A percentile compares a stretch with the other conserved stretches of the same genome.
phyloP scores from a whole-genome alignment of 2,888 invertebrate genomes.

The Teinopalpus imperialis region DNA sequence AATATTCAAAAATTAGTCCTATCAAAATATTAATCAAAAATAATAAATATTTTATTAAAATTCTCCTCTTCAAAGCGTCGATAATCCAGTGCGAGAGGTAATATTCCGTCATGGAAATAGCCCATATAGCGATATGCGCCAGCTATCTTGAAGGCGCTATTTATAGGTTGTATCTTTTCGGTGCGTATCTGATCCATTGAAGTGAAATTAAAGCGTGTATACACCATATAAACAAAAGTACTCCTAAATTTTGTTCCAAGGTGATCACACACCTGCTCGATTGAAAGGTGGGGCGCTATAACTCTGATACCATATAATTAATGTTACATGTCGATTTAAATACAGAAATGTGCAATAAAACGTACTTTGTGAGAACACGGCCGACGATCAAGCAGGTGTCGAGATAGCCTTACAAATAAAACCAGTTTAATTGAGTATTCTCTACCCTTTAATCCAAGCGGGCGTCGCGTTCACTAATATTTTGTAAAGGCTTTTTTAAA shows the following conservation, averaged over 20 bases:
- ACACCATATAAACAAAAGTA: neutral
- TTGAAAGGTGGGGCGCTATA: constrained; percentile 16
- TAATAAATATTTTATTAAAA: no score
- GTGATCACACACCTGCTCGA: constrained; percentile 22
- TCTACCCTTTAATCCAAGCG: constrained; percentile 2
- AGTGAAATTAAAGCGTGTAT: no score
- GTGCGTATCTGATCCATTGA: no score
- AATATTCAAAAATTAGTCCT: no score
- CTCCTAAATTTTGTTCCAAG: constrained; percentile 13
- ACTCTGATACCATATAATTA: constrained; percentile 17
- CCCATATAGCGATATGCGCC: no score
- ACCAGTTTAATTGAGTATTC: constrained; percentile 25
- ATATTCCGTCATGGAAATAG: no score
- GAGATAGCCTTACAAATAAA: constrained; percentile 5
- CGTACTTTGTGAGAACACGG: constrained; percentile 8
- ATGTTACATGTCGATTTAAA: constrained; percentile 20
- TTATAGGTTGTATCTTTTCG: no score
- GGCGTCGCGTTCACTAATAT: constrained; percentile 18
- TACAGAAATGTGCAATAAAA: constrained; percentile 18
- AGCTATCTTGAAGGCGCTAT: no score
- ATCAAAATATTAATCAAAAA: no score
- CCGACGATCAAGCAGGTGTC: constrained; percentile 22
- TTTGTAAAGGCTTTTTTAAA: constrained; percentile 11
- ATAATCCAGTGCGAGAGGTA: no score
- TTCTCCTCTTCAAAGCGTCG: no score